Conservation (phyloP, 2,888 invertebrate genomes). For the Conchocele bisecta region DNA sequence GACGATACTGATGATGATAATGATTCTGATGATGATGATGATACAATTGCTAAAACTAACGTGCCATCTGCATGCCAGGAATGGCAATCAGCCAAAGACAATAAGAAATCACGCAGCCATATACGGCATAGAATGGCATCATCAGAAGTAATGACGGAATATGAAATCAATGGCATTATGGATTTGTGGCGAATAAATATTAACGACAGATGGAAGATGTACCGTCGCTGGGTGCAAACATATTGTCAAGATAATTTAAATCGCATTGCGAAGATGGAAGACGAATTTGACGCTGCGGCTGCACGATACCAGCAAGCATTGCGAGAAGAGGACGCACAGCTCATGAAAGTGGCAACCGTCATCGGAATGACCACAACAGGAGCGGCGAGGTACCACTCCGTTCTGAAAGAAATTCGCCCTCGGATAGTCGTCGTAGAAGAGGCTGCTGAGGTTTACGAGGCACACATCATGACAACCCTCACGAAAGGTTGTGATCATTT, state of each 20-base stretch:
- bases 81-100: too few species aligned
- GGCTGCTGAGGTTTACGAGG: conserved; percentile 93
- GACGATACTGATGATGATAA: too few species aligned
- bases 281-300: conserved; percentile 50
- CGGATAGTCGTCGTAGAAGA: conserved; percentile 88
- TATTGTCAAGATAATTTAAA: conserved; percentile 53
- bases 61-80: too few species aligned
- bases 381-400: conserved; percentile 73
- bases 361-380: conserved; percentile 82
- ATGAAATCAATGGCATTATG: conserved; percentile 47
- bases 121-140: too few species aligned
- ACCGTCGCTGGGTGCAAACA: conserved; percentile 79
- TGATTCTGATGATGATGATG: too few species aligned
- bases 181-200: conserved; percentile 71
- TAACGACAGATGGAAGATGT: conserved; percentile 82
- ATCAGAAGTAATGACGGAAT: conserved; percentile 54
- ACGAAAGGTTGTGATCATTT: conserved; percentile 90
- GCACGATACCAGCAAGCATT: conserved; percentile 56
- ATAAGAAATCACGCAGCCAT: too few species aligned
- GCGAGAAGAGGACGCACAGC: conserved; percentile 64
- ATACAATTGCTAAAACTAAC: not conserved
- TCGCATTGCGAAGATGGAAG: conserved; percentile 42
- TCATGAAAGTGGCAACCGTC: conserved; percentile 66
- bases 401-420: conserved; percentile 77
- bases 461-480: conserved; percentile 90